Percentiles rank a stretch among this genome's conserved stretches.
phyloP scores from a whole-genome alignment of 2,797 vertebrate species.

The Enteromius fasciolatus region DNA sequence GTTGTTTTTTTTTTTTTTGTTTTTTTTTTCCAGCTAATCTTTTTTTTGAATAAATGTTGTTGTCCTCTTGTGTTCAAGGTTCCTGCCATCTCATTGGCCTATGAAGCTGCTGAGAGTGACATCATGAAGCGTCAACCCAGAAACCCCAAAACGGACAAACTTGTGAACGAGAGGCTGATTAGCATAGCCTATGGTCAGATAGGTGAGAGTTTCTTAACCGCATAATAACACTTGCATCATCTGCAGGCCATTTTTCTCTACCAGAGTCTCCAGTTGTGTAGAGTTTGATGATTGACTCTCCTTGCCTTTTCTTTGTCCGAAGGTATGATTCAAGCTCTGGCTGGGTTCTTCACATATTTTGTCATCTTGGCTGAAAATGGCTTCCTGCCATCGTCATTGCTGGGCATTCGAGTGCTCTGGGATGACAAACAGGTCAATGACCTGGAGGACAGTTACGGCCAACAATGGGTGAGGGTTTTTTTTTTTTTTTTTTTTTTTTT shows the following conservation, averaged over 20 bases:
- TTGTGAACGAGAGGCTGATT: conserved; percentile 95
- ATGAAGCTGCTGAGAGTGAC: conserved; percentile 96
- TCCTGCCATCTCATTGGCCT: conserved; percentile 95
- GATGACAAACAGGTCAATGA: conserved; percentile 84
- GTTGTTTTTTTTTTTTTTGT: too few relatives aligned
- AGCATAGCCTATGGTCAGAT: conserved; percentile 98
- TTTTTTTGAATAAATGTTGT: not conserved
- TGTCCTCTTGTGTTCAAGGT: conserved; percentile 73
- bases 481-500: not conserved
- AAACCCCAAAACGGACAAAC: conserved; percentile 94
- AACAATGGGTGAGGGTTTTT: conserved; percentile 84
- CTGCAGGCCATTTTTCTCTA: not conserved
- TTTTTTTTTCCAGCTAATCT: not conserved
- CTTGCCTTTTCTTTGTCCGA: not conserved
- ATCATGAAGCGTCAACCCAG: conserved; percentile 98
- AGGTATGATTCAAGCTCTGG: conserved; percentile 92
- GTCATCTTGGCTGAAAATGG: conserved; percentile 90
- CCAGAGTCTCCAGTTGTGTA: not conserved
- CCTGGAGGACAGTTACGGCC: conserved; percentile 88
- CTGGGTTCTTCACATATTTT: conserved; percentile 90
- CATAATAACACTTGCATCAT: not conserved
- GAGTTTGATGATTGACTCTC: not conserved
- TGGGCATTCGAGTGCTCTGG: conserved; percentile 83
- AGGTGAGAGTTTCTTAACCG: conserved; percentile 75
- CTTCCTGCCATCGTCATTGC: conserved; percentile 79